phyloP scores from a whole-genome alignment of 2,888 invertebrate genomes.

The Volucella zonaria region DNA sequence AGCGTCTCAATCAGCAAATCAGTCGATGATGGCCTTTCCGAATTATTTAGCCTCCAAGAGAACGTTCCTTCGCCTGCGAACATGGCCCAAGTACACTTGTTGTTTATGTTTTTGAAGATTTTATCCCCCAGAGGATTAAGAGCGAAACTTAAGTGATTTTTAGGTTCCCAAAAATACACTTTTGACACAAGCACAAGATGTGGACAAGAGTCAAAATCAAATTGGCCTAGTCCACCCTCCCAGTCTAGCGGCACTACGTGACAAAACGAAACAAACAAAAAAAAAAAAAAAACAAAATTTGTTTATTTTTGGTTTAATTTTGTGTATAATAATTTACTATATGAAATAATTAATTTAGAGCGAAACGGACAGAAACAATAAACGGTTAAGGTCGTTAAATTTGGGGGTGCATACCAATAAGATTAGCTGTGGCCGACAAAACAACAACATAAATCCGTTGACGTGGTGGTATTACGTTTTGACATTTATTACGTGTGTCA shows the following conservation, averaged over 20 bases:
- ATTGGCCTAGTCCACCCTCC: neutral
- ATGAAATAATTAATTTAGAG: neutral
- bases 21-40: no score
- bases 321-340: constrained; percentile 16
- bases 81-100: no score
- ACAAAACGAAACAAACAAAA: no score
- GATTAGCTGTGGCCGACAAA: constrained; percentile 32
- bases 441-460: constrained; percentile 25
- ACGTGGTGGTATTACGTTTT: constrained; percentile 16
- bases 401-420: constrained; percentile 3
- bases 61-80: no score
- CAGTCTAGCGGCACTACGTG: no score
- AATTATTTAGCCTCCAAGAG: no score
- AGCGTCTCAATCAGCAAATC: no score
- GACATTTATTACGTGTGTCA: constrained; percentile 32
- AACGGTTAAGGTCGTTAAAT: constrained; percentile 7
- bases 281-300: constrained; percentile 7
- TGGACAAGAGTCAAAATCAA: neutral
- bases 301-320: constrained; percentile 44
- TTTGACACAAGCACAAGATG: neutral
- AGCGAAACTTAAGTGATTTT: no score
- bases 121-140: no score
- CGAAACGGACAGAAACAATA: neutral
- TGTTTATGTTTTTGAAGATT: no score
- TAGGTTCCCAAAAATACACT: no score